Percentiles rank a stretch among this genome's conserved stretches.
Evolutionary conservation across 2,888 invertebrate genomes (phyloP).

Genomic region (Syritta pipiens): DNA sequence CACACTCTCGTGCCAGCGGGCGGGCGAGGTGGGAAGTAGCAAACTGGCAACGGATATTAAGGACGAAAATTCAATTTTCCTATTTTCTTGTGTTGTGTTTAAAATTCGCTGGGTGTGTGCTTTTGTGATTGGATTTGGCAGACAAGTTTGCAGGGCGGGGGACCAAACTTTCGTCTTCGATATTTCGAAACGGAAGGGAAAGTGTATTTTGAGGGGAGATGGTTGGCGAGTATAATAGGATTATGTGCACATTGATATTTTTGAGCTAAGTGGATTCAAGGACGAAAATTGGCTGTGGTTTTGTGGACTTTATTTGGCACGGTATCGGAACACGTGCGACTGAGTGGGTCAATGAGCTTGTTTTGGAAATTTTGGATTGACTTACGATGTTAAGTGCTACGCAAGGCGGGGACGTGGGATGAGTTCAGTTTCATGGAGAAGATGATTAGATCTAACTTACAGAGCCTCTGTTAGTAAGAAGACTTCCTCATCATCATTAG

Average conservation of each 20-base stretch:
- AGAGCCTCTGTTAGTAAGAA: no score
- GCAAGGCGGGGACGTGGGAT: no score
- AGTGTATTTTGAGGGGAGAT: not conserved
- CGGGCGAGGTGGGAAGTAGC: not conserved
- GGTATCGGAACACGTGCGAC: no score
- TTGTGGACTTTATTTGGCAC: no score
- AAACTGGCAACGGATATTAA: constrained; percentile 23
- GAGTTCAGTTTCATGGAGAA: no score
- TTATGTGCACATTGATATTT: constrained; percentile 18
- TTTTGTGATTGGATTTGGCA: constrained; percentile 52
- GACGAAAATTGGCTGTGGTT: not conserved
- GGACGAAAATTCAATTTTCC: constrained; percentile 47
- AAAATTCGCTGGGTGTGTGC: constrained; percentile 53
- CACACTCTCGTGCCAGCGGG: not conserved
- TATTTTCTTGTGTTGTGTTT: constrained; percentile 44
- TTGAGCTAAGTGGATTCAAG: constrained; percentile 1
- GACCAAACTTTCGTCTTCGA: not conserved
- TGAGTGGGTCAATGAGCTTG: no score
- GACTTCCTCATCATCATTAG: no score
- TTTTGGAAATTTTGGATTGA: no score
- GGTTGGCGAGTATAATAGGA: constrained; percentile 2
- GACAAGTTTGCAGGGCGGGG: not conserved
- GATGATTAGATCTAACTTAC: no score
- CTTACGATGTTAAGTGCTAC: no score
- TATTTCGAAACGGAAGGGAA: not conserved